These are phyloP conservation scores for Mormyrus proboscirostris DNA, from an alignment of 2,797 vertebrate species.

Conservation along the genomic window DNA sequence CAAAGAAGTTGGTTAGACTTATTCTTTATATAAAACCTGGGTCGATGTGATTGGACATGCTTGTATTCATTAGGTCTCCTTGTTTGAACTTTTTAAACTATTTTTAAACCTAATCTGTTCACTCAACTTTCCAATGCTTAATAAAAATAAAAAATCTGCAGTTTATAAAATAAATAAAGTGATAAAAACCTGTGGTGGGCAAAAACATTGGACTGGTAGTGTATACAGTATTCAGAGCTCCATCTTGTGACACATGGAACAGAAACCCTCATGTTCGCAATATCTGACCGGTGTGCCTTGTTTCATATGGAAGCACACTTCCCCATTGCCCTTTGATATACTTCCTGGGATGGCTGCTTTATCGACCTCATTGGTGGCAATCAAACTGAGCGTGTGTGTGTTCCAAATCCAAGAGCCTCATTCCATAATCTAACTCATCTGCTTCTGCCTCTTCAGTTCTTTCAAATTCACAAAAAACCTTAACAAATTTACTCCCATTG, in stretches of 20 bases:
- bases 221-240: conserved; percentile 19
- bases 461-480: not conserved
- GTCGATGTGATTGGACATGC: too few relatives aligned
- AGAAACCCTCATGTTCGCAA: conserved; percentile 7
- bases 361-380: conserved; percentile 13
- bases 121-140: too few relatives aligned
- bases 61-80: too few relatives aligned
- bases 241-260: conserved; percentile 27
- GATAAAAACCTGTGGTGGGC: too few relatives aligned
- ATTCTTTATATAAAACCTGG: too few relatives aligned
- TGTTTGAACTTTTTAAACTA: too few relatives aligned
- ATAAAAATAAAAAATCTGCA: too few relatives aligned
- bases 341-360: not conserved
- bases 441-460: too few relatives aligned
- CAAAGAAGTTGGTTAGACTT: too few relatives aligned
- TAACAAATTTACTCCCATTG: not conserved
- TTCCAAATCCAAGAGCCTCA: conserved; percentile 9
- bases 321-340: conserved; percentile 23
- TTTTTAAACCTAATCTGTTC: too few relatives aligned
- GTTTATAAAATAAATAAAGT: too few relatives aligned
- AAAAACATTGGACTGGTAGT: too few relatives aligned
- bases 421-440: not conserved
- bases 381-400: conserved; percentile 17
- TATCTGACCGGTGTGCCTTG: conserved; percentile 16
- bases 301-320: conserved; percentile 26